Percentiles rank a stretch among this genome's conserved stretches.
Evolutionary conservation across 2,113 vertebrate genomes (phyloP).

Genomic region (Syngnathus scovelli): DNA sequence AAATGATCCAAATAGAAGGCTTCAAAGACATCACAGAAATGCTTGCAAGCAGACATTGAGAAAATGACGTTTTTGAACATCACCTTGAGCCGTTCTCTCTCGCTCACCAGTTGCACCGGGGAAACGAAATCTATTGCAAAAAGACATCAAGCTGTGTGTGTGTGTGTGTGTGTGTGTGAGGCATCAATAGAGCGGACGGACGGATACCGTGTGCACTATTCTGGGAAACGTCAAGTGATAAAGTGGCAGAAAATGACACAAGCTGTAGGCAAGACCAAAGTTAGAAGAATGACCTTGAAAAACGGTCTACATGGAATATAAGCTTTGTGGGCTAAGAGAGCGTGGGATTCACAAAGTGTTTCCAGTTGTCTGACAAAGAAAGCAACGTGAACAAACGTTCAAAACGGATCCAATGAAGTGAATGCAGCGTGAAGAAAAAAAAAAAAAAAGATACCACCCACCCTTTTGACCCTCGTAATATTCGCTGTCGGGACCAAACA

Average conservation of each 20-base stretch:
- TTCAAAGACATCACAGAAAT: not conserved
- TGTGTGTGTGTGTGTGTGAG: constrained; percentile 7
- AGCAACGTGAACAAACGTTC: constrained; percentile 10
- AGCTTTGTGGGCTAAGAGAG: not conserved
- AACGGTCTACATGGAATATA: not conserved
- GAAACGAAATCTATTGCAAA: constrained; percentile 6
- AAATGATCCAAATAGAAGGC: not conserved
- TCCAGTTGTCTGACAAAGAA: constrained; percentile 3
- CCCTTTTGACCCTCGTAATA: constrained; percentile 29
- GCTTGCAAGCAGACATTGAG: not conserved
- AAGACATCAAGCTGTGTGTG: constrained; percentile 16
- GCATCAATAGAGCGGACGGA: constrained; percentile 26
- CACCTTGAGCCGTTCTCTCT: not conserved
- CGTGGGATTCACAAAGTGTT: not conserved
- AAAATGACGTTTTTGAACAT: not conserved
- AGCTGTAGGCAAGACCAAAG: constrained; percentile 6
- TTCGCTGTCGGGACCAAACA: constrained; percentile 17
- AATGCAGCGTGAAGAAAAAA: constrained; percentile 2
- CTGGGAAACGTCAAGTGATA: constrained; percentile 39
- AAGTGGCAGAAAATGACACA: constrained; percentile 20
- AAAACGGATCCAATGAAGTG: not conserved
- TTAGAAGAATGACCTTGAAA: constrained; percentile 9
- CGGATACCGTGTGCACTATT: constrained; percentile 25
- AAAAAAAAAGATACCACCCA: not conserved
- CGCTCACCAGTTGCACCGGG: not conserved